phyloP scores from a whole-genome alignment of 2,888 invertebrate genomes.

The Heliconius hortense region DNA sequence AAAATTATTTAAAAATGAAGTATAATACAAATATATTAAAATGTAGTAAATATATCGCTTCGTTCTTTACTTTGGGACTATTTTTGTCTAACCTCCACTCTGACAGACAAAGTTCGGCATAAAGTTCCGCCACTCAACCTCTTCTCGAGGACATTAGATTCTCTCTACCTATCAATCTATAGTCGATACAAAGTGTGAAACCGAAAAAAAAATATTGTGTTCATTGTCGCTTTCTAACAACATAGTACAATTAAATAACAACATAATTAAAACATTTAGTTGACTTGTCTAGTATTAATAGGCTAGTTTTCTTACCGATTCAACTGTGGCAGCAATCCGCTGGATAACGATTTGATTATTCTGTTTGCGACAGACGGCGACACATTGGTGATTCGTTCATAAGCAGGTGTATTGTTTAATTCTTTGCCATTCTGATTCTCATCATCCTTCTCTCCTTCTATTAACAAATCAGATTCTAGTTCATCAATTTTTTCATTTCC shows the following conservation, averaged over 20 bases:
- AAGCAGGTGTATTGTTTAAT: conserved; percentile 59
- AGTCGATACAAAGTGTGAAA: no score
- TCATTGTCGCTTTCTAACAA: no score
- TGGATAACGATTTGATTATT: conserved; percentile 87
- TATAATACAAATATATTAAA: neutral
- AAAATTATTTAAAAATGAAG: conserved; percentile 34
- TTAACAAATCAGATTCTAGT: conserved; percentile 63
- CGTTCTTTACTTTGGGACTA: no score
- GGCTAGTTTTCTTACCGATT: conserved; percentile 77
- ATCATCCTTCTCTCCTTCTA: conserved; percentile 66
- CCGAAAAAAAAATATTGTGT: no score
- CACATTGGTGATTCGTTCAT: conserved; percentile 79
- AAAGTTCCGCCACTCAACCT: no score
- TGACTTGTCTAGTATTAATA: neutral
- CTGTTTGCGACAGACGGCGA: conserved; percentile 88
- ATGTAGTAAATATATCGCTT: neutral
- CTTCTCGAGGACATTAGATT: no score
- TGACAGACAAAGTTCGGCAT: no score
- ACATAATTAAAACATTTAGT: neutral
- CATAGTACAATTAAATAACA: neutral
- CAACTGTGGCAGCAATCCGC: conserved; percentile 89
- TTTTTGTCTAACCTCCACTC: no score
- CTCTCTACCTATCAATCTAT: no score
- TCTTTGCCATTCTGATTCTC: conserved; percentile 60
- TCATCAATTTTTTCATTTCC: conserved; percentile 51